Base-by-base conservation (phyloP, 2,797 vertebrate species). In the Sebastes taczanowskii region DNA sequence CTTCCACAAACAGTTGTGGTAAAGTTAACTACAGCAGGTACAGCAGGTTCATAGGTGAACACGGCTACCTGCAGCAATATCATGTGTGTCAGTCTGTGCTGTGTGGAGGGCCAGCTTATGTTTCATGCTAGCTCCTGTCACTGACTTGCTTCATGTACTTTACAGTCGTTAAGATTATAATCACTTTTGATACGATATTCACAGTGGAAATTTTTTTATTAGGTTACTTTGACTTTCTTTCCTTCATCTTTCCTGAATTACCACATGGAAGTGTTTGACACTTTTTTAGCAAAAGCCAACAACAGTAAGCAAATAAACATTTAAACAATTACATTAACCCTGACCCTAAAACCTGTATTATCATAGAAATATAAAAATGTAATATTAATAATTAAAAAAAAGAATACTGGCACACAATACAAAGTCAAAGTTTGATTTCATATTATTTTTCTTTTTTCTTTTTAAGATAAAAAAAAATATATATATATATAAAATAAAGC, bases 91-190 rank as follows among this genome's bases (percentile, higher is more conserved):
- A 61, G 60, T 52, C 49, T 30, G 52, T 10, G 23, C 32, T 63
- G 20, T 63, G 13, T 34, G 27, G 29, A 30, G 32, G 23, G 29
- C 59, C 29, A 32, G 60, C 32, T 71, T 34, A 14, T 62, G 76
- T 87, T 77, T 85, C 61, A 66, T 14, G 25, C 6, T 10, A 22
- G 16, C 53, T 65, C 32, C 30, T 65, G 16, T 61, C 11, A 34
- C 11, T 42, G 18, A 64, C 56, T 23, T 42, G 38, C 23, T 58
- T 59, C 46, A 62, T n/a, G 27, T 23, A 16, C 32, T 55, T 63
- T 30, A 42, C 22, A 70, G 5, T 13, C 14, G 46, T 23, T 70
- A 52, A 38, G 25, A 30, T 9, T 10, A 6, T 25, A 10, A 32
- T 29, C 7, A 5, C 9, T 27, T 74, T 61, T 16, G 27, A 22